Percentiles rank a stretch among this genome's conserved stretches.
Conservation (phyloP, 2,113 vertebrate species). For the Chaenocephalus aceratus region DNA sequence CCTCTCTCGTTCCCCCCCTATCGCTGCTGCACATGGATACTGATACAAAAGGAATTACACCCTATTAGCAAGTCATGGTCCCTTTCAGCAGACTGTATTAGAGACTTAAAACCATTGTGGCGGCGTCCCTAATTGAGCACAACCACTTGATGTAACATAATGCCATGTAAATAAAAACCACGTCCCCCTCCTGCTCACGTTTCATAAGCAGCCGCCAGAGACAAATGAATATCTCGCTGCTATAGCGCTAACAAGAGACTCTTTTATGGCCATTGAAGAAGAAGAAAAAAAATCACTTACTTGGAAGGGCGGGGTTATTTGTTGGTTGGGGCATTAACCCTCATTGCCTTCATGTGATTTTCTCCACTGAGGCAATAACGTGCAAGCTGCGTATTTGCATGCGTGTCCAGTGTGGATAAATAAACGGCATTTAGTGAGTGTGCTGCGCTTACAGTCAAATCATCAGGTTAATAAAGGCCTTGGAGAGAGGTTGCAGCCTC, state of each 20-base stretch:
- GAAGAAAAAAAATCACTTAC: constrained; percentile 61
- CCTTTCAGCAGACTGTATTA: constrained; percentile 81
- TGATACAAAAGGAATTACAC: constrained; percentile 87
- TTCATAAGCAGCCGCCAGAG: constrained; percentile 71
- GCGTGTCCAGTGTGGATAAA: constrained; percentile 65
- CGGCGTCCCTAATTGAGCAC: constrained; percentile 80
- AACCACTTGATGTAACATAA: constrained; percentile 84
- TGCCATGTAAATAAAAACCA: constrained; percentile 79
- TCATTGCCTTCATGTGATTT: constrained; percentile 41
- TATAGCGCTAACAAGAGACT: constrained; percentile 64
- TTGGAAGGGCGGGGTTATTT: constrained; percentile 65
- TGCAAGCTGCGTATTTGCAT: constrained; percentile 37
- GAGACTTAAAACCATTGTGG: constrained; percentile 84
- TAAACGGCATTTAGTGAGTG: constrained; percentile 70
- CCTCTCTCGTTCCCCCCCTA: constrained; percentile 38
- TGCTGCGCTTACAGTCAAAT: constrained; percentile 73
- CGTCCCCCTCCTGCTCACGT: constrained; percentile 54
- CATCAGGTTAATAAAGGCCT: constrained; percentile 78
- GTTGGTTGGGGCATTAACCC: constrained; percentile 62
- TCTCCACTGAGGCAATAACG: constrained; percentile 43
- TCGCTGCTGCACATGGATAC: constrained; percentile 71
- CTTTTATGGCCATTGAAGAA: constrained; percentile 61
- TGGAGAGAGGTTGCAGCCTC: constrained; percentile 37
- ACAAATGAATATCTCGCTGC: constrained; percentile 70
- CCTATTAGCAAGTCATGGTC: constrained; percentile 82